Evolutionary conservation across 2,113 vertebrate genomes (phyloP).

Genomic region (Nipponia nippon): DNA sequence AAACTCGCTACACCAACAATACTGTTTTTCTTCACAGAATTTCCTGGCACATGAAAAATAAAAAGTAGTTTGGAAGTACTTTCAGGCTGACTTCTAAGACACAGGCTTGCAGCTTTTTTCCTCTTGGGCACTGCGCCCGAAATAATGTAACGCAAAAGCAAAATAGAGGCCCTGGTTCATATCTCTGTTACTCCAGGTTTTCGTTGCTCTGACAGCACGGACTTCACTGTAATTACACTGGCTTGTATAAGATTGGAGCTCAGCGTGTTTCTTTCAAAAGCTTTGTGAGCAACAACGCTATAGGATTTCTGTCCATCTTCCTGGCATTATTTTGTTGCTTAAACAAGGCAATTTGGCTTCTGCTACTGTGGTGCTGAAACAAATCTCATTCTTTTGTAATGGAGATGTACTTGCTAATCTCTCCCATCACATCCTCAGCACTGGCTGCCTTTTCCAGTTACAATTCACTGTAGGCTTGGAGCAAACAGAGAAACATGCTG

Average conservation of each 20-base stretch:
- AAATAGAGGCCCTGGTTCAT: constrained; percentile 2
- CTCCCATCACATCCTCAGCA: not conserved
- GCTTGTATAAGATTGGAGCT: not conserved
- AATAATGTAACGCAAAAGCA: not conserved
- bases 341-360: constrained; percentile 29
- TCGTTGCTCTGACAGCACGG: not conserved
- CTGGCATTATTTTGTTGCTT: constrained; percentile 28
- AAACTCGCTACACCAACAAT: not conserved
- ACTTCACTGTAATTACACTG: not conserved
- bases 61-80: not conserved
- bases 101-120: not conserved
- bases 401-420: constrained; percentile 28
- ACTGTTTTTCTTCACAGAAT: not conserved
- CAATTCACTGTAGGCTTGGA: constrained; percentile 2
- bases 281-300: not conserved
- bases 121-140: not conserved
- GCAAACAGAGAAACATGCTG: not conserved
- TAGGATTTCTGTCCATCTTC: constrained; percentile 34
- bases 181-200: constrained; percentile 18
- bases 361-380: not conserved
- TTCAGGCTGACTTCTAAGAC: constrained; percentile 1
- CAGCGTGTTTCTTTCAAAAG: not conserved
- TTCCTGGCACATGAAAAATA: not conserved
- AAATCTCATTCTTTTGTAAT: constrained; percentile 28
- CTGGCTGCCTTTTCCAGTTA: not conserved